Evolutionary conservation across 2,888 invertebrate species (phyloP).

Genomic region (Cantharis rufa): DNA sequence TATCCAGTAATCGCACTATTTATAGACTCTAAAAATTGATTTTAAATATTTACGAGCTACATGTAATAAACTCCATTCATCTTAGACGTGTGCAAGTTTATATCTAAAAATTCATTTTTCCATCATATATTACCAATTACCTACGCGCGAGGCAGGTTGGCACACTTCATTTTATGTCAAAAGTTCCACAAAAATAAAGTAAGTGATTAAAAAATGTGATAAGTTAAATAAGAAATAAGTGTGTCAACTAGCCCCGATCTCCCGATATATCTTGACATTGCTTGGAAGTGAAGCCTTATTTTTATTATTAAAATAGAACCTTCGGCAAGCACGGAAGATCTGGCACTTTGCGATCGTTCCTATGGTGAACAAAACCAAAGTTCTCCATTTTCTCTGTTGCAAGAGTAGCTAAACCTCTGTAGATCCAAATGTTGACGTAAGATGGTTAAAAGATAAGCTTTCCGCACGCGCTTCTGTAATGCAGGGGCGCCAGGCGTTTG

Average conservation of each 20-base stretch:
- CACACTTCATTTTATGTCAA: too few relatives aligned
- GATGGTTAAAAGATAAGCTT: not conserved
- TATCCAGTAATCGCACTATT: not conserved
- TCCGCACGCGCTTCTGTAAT: not conserved
- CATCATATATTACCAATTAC: not conserved
- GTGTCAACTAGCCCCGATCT: not conserved
- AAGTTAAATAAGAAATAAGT: not conserved
- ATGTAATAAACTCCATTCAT: not conserved
- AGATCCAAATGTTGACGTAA: not conserved
- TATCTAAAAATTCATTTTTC: not conserved
- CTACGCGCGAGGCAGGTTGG: not conserved
- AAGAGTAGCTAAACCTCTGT: not conserved
- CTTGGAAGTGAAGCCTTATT: too few relatives aligned
- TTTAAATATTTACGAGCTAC: not conserved
- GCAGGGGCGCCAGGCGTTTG: not conserved
- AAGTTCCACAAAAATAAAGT: too few relatives aligned
- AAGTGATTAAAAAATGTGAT: too few relatives aligned
- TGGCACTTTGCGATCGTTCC: not conserved
- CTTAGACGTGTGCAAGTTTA: too few relatives aligned
- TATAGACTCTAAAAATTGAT: not conserved
- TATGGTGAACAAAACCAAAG: not conserved
- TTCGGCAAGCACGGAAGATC: too few relatives aligned
- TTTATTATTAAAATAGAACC: not conserved
- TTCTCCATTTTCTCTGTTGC: not conserved
- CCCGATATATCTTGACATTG: not conserved